phyloP scores from a whole-genome alignment of 2,888 invertebrate species.

The Mesoligia furuncula region DNA sequence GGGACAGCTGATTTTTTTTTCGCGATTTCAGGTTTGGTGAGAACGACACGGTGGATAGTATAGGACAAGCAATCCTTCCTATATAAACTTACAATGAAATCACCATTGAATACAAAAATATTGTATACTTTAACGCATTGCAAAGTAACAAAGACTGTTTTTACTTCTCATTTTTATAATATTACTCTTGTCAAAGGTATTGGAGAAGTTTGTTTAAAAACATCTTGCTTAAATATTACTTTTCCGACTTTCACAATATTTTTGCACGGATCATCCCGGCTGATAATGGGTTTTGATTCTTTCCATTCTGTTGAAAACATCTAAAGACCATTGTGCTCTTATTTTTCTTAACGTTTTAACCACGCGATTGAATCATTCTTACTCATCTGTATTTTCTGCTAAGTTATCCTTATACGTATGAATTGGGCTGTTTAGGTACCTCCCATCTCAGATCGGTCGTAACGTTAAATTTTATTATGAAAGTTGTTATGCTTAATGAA shows the following conservation, averaged over 20 bases:
- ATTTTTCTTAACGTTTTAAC: conserved; percentile 1
- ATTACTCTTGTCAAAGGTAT: background rate
- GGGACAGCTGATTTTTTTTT: no score
- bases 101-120: background rate
- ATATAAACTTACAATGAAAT: background rate
- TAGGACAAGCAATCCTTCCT: background rate
- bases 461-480: background rate
- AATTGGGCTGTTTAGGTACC: background rate
- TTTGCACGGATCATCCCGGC: background rate
- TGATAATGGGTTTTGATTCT: background rate
- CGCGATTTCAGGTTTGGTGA: no score
- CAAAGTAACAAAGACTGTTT: conserved; percentile 22
- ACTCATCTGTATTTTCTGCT: conserved; percentile 5
- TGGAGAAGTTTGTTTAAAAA: conserved; percentile 3
- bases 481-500: conserved; percentile 1
- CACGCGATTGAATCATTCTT: conserved; percentile 19
- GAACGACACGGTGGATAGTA: background rate
- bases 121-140: background rate
- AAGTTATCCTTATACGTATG: conserved; percentile 18
- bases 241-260: conserved; percentile 17
- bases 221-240: background rate
- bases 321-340: background rate
- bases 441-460: background rate
- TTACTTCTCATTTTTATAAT: background rate
- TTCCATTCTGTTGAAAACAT: background rate